Conservation (phyloP, 35 echinoderm and acorn worm genomes). For the Stichopus chloronotus region DNA sequence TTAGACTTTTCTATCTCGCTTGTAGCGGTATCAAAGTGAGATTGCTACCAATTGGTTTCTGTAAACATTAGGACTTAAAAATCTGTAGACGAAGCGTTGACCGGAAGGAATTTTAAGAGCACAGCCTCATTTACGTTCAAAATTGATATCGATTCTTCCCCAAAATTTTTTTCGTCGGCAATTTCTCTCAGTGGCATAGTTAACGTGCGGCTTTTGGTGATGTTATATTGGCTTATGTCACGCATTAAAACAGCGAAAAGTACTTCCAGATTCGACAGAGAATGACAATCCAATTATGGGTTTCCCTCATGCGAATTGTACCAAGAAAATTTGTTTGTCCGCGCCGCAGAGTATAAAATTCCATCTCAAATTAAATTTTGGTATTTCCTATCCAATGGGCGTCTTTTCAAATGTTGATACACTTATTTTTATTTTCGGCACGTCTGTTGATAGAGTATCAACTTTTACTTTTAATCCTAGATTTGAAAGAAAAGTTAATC, state of each 20-base stretch:
- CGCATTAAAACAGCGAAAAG: not conserved
- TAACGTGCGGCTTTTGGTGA: not conserved
- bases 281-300: not conserved
- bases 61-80: not conserved
- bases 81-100: not conserved
- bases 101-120: not conserved
- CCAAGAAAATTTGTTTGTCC: not conserved
- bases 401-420: not conserved
- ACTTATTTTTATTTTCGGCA: not conserved
- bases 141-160: not conserved
- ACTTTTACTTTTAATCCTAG: not conserved
- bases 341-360: constrained; percentile 15
- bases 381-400: not conserved
- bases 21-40: not conserved
- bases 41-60: not conserved
- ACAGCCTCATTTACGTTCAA: constrained; percentile 4
- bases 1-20: not conserved
- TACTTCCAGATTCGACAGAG: not conserved
- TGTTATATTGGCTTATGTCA: constrained; percentile 20
- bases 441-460: not conserved
- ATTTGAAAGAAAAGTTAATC: too few relatives aligned
- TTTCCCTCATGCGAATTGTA: not conserved
- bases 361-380: not conserved
- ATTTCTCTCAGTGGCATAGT: not conserved
- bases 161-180: constrained; percentile 8